These are phyloP conservation scores for Pseudorectes ferrugineus DNA, from an alignment of 2,113 vertebrate genomes.

Conservation along the genomic window DNA sequence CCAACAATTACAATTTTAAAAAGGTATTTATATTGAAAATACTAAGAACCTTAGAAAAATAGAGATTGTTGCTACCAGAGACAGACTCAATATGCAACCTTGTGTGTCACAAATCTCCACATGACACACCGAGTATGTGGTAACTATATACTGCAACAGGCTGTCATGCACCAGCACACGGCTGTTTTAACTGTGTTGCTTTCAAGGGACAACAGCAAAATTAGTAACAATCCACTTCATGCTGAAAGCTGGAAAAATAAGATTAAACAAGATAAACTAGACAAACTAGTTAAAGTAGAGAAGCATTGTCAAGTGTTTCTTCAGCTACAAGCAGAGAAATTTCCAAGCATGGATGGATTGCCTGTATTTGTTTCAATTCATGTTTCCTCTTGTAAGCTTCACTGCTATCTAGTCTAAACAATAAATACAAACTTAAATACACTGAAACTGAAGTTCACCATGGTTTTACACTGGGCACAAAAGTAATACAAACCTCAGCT, in stretches of 20 bases:
- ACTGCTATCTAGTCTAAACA: not conserved
- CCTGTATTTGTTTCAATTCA: not conserved
- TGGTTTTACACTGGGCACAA: not conserved
- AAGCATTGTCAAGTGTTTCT: not conserved
- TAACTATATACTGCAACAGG: not conserved
- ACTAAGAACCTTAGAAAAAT: not conserved
- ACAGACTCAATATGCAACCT: not conserved
- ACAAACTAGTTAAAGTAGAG: not conserved
- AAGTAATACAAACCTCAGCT: not conserved
- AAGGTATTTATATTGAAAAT: not conserved
- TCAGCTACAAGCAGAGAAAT: not conserved
- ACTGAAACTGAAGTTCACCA: not conserved
- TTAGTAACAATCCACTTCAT: not conserved
- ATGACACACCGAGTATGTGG: fast-evolving
- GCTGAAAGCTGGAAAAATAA: not conserved
- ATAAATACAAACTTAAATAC: not conserved
- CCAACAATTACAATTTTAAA: not conserved
- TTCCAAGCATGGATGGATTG: not conserved
- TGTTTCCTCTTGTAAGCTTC: not conserved
- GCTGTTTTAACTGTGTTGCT: not conserved
- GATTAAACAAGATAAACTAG: not conserved
- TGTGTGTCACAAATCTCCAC: not conserved
- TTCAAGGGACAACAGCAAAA: not conserved
- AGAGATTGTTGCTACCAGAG: not conserved
- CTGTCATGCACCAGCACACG: not conserved